phyloP scores from a whole-genome alignment of 2,888 invertebrate genomes.

The Pheosia tremula region DNA sequence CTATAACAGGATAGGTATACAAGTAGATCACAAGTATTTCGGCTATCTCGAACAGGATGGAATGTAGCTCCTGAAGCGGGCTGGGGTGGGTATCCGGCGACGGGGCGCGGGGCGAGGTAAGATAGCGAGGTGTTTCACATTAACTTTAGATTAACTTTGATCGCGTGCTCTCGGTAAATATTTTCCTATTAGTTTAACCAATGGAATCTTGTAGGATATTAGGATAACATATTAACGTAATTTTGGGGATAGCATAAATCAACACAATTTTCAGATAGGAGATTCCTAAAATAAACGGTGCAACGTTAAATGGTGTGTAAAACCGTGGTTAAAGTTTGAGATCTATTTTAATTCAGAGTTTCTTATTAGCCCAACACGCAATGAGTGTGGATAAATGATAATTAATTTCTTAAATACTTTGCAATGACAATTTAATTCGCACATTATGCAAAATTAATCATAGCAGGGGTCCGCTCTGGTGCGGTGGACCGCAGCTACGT shows the following conservation, averaged over 20 bases:
- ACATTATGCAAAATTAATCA: background rate
- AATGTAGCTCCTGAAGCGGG: background rate
- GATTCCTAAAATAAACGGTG: no score
- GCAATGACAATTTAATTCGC: background rate
- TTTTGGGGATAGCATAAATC: background rate
- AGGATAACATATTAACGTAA: background rate
- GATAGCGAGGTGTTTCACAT: constrained; percentile 3
- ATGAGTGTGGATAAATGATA: no score
- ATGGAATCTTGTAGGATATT: background rate
- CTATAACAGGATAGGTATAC: background rate
- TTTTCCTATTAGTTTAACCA: constrained; percentile 28
- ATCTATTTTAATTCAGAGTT: no score
- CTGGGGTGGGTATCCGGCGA: background rate
- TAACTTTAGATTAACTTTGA: constrained; percentile 23
- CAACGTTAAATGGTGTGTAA: no score
- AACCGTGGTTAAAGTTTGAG: no score
- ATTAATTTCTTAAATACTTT: background rate
- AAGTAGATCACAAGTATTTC: constrained; percentile 23
- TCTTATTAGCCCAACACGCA: no score
- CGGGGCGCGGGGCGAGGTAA: constrained; percentile 6
- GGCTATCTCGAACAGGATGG: constrained; percentile 14
- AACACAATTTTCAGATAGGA: no score
- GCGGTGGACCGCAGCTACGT: constrained; percentile 6
- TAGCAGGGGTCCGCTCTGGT: background rate
- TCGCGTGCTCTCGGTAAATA: constrained; percentile 22